Percentiles rank a stretch among this genome's conserved stretches.
phyloP scores from a whole-genome alignment of 2,888 invertebrate species.

The Mamestra brassicae region DNA sequence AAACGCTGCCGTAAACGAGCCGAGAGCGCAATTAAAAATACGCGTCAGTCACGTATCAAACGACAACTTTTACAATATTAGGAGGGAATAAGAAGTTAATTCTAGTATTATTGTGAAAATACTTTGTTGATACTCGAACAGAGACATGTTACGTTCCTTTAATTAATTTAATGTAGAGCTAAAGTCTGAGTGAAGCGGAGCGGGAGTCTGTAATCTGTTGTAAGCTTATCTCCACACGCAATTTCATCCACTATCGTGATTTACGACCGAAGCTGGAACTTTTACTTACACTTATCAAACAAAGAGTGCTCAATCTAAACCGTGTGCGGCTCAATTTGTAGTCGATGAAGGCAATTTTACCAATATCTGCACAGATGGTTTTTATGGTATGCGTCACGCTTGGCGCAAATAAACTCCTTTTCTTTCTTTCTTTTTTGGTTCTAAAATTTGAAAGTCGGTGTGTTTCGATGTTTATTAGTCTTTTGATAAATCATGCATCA shows the following conservation, averaged over 20 bases:
- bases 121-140: not conserved
- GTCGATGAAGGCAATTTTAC: no score
- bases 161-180: slow-evolving; percentile 6
- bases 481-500: no score
- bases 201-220: slow-evolving; percentile 31
- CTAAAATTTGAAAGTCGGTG: no score
- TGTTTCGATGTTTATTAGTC: no score
- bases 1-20: no score
- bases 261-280: slow-evolving; percentile 23
- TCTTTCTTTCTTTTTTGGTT: no score
- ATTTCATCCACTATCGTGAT: slow-evolving; percentile 40
- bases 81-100: not conserved
- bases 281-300: slow-evolving; percentile 35
- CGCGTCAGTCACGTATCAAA: no score
- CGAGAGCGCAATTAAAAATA: no score
- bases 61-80: no score
- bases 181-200: slow-evolving; percentile 4
- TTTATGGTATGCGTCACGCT: no score
- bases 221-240: slow-evolving; percentile 33
- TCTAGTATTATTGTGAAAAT: not conserved
- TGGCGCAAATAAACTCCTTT: no score
- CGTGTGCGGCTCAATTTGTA: not conserved
- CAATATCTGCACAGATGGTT: no score
- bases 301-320: slow-evolving; percentile 5
- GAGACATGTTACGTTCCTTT: slow-evolving; percentile 11